Evolutionary conservation across 2,888 invertebrate genomes (phyloP).

Genomic region (Horisme vitalbata): DNA sequence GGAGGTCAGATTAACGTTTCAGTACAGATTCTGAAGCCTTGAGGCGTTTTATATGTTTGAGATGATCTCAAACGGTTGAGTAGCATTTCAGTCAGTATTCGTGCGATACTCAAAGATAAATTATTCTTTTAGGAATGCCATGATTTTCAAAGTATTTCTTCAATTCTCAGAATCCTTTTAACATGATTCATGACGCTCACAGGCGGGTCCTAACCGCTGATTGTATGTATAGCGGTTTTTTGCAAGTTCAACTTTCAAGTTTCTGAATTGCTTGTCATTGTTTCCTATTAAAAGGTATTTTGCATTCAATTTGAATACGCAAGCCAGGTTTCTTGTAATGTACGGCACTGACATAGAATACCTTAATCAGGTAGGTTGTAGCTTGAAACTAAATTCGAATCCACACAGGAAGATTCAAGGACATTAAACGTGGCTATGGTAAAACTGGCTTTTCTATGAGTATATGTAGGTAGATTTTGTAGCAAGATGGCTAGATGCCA

Average conservation of each 20-base stretch:
- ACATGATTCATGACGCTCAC: constrained; percentile 62
- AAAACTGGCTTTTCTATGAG: constrained; percentile 9
- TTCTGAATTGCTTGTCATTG: constrained; percentile 40
- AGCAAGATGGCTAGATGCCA: constrained; percentile 23
- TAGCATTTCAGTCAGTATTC: too few species aligned
- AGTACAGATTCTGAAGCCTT: too few species aligned
- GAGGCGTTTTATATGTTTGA: too few species aligned
- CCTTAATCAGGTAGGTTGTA: background rate
- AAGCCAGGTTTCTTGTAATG: constrained; percentile 1
- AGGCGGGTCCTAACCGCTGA: constrained; percentile 37
- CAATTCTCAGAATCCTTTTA: constrained; percentile 51
- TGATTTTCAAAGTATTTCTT: too few species aligned
- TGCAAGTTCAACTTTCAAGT: constrained; percentile 40
- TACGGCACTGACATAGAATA: constrained; percentile 2
- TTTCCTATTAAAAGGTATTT: constrained; percentile 30
- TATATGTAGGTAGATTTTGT: constrained; percentile 13
- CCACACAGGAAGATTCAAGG: constrained; percentile 7
- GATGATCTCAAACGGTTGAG: too few species aligned
- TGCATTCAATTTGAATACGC: constrained; percentile 30
- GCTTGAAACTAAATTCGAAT: background rate
- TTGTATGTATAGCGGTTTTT: constrained; percentile 49
- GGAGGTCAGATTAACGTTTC: too few species aligned
- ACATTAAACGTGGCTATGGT: constrained; percentile 2
- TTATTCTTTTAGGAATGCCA: too few species aligned
- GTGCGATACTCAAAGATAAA: too few species aligned